phyloP scores from a whole-genome alignment of 2,113 vertebrate genomes.

The Solenodon paradoxus region DNA sequence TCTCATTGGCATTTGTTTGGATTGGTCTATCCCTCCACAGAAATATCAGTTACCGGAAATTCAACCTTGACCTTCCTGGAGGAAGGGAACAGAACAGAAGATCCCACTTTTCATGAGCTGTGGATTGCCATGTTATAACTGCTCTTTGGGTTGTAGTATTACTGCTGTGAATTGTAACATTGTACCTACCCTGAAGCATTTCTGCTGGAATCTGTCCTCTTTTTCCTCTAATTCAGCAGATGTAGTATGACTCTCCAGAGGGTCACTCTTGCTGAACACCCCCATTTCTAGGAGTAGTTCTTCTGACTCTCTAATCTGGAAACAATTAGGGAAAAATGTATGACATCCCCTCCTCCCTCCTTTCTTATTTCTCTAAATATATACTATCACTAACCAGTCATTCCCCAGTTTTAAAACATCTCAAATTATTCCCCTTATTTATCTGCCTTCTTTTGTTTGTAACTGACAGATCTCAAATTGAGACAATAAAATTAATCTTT shows the following conservation, averaged over 20 bases:
- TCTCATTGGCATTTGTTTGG: not conserved
- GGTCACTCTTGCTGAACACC: not conserved
- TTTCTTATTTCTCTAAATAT: not conserved
- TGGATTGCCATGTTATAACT: too few relatives aligned
- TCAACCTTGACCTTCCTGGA: not conserved
- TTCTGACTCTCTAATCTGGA: not conserved
- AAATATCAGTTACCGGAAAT: not conserved
- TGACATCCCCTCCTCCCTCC: fast-evolving
- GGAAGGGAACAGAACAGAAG: not conserved
- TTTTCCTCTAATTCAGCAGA: not conserved
- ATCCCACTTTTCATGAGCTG: not conserved
- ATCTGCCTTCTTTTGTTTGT: not conserved
- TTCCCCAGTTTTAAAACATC: not conserved
- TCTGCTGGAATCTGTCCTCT: not conserved
- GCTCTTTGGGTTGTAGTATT: too few relatives aligned
- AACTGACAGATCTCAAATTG: not conserved
- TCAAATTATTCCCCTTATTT: not conserved
- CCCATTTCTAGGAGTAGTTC: not conserved
- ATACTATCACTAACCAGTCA: not conserved
- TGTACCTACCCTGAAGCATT: not conserved
- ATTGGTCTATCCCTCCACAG: not conserved
- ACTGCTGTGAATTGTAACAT: too few relatives aligned
- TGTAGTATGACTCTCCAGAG: not conserved
- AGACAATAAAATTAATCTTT: not conserved
- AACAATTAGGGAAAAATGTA: not conserved